Percentiles rank a stretch among this genome's conserved stretches.
Evolutionary conservation across 2,888 invertebrate genomes (phyloP).

Genomic region (Eumacrocentrus americanus): DNA sequence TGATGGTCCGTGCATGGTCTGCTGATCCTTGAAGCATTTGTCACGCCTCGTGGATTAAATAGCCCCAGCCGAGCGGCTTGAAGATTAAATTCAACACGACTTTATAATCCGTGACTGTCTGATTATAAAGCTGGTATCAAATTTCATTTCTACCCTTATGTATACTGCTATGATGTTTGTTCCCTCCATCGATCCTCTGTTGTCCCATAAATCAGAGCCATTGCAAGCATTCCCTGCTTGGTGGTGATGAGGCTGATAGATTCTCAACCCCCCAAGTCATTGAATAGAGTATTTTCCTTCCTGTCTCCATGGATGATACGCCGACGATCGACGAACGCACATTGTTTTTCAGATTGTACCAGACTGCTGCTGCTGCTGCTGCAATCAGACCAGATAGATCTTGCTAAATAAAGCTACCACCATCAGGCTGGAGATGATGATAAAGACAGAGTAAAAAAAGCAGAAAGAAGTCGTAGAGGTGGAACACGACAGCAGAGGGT

Average conservation of each 20-base stretch:
- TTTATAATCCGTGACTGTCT: conserved; percentile 20
- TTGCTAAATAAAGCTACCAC: background rate
- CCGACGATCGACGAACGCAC: background rate
- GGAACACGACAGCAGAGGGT: conserved; percentile 18
- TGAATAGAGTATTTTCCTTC: background rate
- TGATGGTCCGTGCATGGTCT: too few relatives aligned
- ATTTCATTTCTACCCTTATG: background rate
- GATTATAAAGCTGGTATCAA: conserved; percentile 8
- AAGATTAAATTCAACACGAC: background rate
- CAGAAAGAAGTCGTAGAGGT: too few relatives aligned
- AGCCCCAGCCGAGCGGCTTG: background rate
- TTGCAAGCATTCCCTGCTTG: too few relatives aligned
- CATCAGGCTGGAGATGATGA: too few relatives aligned
- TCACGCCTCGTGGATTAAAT: background rate
- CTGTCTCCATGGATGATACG: background rate
- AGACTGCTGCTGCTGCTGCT: background rate
- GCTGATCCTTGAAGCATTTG: background rate
- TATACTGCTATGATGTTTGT: background rate
- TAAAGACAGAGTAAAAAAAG: too few relatives aligned
- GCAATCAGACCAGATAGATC: background rate
- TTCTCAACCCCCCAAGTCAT: background rate
- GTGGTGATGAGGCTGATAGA: background rate
- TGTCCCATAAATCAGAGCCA: background rate
- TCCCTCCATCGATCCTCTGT: background rate
- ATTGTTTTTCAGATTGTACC: background rate